Conservation (phyloP, 1,140 invertebrate genomes). For the Whitmania pigra region DNA sequence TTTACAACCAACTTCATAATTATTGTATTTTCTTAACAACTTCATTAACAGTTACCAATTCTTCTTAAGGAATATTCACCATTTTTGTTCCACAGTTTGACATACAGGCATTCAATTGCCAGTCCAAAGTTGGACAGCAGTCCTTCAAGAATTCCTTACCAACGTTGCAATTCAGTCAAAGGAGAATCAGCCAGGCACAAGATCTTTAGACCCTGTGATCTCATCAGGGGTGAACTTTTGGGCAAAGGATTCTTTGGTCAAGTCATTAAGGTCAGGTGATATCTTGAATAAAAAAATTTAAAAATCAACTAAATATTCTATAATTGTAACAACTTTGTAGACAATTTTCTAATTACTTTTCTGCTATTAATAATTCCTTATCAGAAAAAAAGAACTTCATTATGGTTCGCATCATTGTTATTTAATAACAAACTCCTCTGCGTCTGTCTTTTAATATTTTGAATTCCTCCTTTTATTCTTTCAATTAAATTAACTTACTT, state of each 20-base stretch:
- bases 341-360: too few relatives aligned
- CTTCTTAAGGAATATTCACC: too few relatives aligned
- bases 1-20: too few relatives aligned
- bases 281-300: neutral
- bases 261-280: constrained; percentile 39
- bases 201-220: constrained; percentile 75
- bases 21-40: too few relatives aligned
- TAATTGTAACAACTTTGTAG: neutral
- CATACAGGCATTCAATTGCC: constrained; percentile 22
- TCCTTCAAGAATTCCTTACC: neutral
- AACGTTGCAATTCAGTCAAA: constrained; percentile 69
- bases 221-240: constrained; percentile 73
- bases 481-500: too few relatives aligned
- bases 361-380: neutral
- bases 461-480: too few relatives aligned
- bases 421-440: too few relatives aligned
- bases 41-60: too few relatives aligned
- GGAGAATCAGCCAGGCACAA: constrained; percentile 61
- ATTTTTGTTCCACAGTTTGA: constrained; percentile 39
- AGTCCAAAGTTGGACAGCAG: neutral
- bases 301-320: neutral
- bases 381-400: neutral
- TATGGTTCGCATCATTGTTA: too few relatives aligned
- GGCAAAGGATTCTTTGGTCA: constrained; percentile 88
- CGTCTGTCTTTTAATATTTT: too few relatives aligned